Base-by-base conservation (phyloP, 2,888 invertebrate genomes). In the Drosophila neotestacea region DNA sequence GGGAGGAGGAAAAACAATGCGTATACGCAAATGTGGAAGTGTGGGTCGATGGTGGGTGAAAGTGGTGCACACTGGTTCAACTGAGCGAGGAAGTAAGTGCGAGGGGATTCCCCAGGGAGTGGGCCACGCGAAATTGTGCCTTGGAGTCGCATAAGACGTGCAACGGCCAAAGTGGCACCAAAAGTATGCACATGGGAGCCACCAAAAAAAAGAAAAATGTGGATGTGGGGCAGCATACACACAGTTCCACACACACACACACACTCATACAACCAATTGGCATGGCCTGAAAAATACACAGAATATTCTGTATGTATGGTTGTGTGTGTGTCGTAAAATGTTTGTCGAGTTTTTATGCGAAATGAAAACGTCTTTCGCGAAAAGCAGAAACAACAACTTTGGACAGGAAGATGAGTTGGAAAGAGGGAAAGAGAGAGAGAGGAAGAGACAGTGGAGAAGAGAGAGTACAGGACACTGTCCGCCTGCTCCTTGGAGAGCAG, bases 61-160 rank as follows among this genome's bases (percentile, higher is more conserved):
- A 44, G 42, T 27, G 44, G 22, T 10, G 28, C 7, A n/a, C 27
- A 52, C 10, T 54, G 41, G 3, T 30, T 22, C 41, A 7, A 51
- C 55, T 58, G 16, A 11, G 50, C 42, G 34, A 22, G 3, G 1
- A 22, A 13, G 10, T 6, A 7, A 13, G 41, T 6, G 41, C n/a
- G n/a, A 34, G 32, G 9, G 32, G 7, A 9, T 34, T 44, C 89
- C 91, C 91, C 79, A 50, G 75, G 86, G 91, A 77, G 66, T 59
- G 62, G 58, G 90, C 84, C 66, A 81, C 77, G 89, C 89, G 88
- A 90, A 92, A 92, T 92, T 92, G 92, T 91, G 91, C 92, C 92
- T 92, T 85, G 77, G 92, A 91, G 92, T 92, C 90, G 90, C 92
- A 91, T 92, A 92, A 92, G 90, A 89, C 90, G 88, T 86, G 90